Percentiles rank a stretch among this genome's conserved stretches.
phyloP scores from a whole-genome alignment of 1,140 invertebrate species.

The Drosophila simulans region DNA sequence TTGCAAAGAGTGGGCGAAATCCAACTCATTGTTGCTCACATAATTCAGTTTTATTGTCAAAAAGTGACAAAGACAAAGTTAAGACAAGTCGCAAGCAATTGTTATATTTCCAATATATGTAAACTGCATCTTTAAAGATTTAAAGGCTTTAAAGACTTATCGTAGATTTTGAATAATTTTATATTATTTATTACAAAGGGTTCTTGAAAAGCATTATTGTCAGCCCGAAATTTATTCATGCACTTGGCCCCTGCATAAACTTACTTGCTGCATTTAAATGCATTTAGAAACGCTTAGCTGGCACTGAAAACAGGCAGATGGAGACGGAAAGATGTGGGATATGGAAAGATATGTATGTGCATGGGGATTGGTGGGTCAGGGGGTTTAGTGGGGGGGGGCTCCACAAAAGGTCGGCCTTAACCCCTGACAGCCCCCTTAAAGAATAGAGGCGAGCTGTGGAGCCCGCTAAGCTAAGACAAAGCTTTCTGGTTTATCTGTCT shows the following conservation, averaged over 20 bases:
- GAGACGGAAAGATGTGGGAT: background rate
- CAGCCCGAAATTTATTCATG: slow-evolving; percentile 32
- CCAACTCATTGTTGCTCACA: slow-evolving; percentile 40
- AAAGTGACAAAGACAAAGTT: slow-evolving; percentile 52
- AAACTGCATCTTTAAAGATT: background rate
- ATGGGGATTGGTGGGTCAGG: background rate
- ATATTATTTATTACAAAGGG: background rate
- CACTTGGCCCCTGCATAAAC: slow-evolving; percentile 34
- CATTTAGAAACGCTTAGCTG: slow-evolving; percentile 33
- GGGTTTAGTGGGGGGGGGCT: background rate
- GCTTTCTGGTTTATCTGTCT: slow-evolving; percentile 42
- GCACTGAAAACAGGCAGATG: slow-evolving; percentile 19
- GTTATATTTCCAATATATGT: background rate
- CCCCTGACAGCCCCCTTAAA: slow-evolving; percentile 6
- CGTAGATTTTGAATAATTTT: background rate
- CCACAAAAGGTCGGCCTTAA: slow-evolving; percentile 31
- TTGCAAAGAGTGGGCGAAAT: slow-evolving; percentile 27
- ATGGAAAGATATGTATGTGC: background rate
- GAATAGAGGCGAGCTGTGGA: background rate
- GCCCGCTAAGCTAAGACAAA: slow-evolving; percentile 39
- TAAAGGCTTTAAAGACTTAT: background rate
- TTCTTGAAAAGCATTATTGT: background rate
- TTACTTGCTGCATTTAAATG: slow-evolving; percentile 33
- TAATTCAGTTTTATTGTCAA: slow-evolving; percentile 78
- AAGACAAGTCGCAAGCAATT: slow-evolving; percentile 17